phyloP scores from a whole-genome alignment of 2,113 vertebrate species.

The Pomatorhinus ruficollis region DNA sequence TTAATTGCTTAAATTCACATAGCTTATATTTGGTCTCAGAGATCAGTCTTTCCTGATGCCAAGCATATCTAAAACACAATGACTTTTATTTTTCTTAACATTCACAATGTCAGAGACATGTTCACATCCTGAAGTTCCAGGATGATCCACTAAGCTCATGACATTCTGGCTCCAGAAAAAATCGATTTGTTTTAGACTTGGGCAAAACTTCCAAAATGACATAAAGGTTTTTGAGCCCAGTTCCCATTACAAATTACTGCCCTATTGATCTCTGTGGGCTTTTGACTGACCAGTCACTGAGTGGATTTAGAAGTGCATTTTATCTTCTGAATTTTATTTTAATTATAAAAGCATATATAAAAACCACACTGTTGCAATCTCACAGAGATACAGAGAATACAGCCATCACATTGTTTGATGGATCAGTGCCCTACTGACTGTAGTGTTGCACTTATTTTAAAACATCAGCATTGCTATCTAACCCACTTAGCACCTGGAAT shows the following conservation, averaged over 20 bases:
- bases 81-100: not conserved
- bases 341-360: not conserved
- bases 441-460: not conserved
- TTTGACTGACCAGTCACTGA: not conserved
- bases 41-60: not conserved
- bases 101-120: not conserved
- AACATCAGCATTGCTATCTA: not conserved
- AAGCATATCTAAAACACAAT: not conserved
- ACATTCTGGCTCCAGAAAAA: not conserved
- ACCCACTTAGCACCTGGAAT: not conserved
- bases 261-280: not conserved
- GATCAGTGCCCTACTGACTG: not conserved
- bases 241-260: not conserved
- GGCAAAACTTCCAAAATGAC: not conserved
- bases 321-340: not conserved
- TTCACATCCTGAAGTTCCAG: not conserved
- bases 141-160: not conserved
- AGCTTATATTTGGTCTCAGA: not conserved
- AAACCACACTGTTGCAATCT: not conserved
- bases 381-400: not conserved
- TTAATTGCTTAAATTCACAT: not conserved
- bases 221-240: not conserved
- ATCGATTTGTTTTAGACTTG: not conserved
- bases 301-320: not conserved
- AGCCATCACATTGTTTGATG: not conserved